Base-by-base conservation (phyloP, 2,113 vertebrate species). In the Ictidomys tridecemlineatus region DNA sequence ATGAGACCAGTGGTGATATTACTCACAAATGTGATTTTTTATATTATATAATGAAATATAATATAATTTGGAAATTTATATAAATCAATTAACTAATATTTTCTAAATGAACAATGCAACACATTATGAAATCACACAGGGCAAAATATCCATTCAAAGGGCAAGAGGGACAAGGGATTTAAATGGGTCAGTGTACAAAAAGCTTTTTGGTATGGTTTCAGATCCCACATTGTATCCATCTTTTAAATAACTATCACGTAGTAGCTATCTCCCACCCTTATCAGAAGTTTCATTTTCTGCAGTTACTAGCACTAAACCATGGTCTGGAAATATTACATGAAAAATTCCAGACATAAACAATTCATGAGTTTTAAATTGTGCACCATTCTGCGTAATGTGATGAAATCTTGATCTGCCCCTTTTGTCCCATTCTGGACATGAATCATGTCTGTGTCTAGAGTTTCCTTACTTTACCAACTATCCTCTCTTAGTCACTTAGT, bases 21-120 rank as follows among this genome's bases (percentile, higher is more conserved):
- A 77, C 80, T 92, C 79, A 89, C 16, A 97, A 89, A 79, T 79
- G 14, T 12, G 9, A 83, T 67, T 95, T 86, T 74, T 11, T 2
- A 74, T 37, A 86, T 87, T 39, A 90, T 53, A n/a, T 51, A 84
- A 74, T 56, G 34, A 88, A 92, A 89, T 90, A 12, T 89, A 45
- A 32, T 2, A 72, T 73, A 24, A 73, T 77, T 82, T 83, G 42
- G 20, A 93, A 93, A 74, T 84, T 28, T 85, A 12, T 3, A 26
- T 90, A 94, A 90, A 39, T 91, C 70, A 83, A 14, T 92, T 65
- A 65, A 70, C 26, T 87, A 32, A 37, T 63, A 76, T 86, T 93
- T 94, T 96, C 56, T 58, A 96, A 83, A 70, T 74, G 39, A 96
- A 93, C 12, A 93, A 65, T 76, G 16, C 30, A 84, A 90, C 45